Conservation (phyloP, 2,888 invertebrate species). For the Ichneumoninae sp. region DNA sequence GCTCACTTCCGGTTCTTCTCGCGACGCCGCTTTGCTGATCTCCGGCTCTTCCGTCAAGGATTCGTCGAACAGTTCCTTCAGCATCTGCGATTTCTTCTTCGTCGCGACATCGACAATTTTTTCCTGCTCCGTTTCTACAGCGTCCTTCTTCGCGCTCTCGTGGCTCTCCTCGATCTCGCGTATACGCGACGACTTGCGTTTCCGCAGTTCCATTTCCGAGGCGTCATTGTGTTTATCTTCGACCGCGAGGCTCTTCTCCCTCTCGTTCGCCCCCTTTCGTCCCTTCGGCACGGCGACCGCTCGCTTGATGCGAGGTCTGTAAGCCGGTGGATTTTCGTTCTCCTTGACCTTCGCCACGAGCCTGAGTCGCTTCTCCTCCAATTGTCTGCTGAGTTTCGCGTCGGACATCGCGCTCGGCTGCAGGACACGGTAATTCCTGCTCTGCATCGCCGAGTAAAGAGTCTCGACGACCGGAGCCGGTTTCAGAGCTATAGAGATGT, state of each 20-base stretch:
- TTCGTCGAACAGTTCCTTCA: conserved; percentile 38
- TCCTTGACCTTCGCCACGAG: conserved; percentile 75
- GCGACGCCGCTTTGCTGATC: neutral
- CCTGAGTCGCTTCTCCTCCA: conserved; percentile 79
- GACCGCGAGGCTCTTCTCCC: neutral
- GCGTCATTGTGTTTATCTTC: neutral
- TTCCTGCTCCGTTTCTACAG: neutral
- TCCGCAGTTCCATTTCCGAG: neutral
- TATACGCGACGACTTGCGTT: neutral
- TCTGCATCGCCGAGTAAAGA: conserved; percentile 43
- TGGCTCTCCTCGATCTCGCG: neutral
- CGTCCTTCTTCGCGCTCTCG: conserved; percentile 5
- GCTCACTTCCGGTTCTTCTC: neutral
- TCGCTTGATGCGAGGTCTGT: conserved; percentile 53
- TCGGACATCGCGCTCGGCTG: conserved; percentile 45
- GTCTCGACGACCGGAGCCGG: conserved; percentile 32
- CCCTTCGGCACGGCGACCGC: conserved; percentile 35
- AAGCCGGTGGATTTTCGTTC: conserved; percentile 39
- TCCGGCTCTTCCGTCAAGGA: neutral
- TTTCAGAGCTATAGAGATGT: conserved; percentile 53
- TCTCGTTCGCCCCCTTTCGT: neutral
- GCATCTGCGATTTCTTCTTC: conserved; percentile 24
- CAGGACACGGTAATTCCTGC: conserved; percentile 2
- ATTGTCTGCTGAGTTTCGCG: conserved; percentile 68
- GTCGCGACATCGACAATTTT: neutral